phyloP scores from a whole-genome alignment of 2,888 invertebrate species.

The Lasioglossum zephyrum region DNA sequence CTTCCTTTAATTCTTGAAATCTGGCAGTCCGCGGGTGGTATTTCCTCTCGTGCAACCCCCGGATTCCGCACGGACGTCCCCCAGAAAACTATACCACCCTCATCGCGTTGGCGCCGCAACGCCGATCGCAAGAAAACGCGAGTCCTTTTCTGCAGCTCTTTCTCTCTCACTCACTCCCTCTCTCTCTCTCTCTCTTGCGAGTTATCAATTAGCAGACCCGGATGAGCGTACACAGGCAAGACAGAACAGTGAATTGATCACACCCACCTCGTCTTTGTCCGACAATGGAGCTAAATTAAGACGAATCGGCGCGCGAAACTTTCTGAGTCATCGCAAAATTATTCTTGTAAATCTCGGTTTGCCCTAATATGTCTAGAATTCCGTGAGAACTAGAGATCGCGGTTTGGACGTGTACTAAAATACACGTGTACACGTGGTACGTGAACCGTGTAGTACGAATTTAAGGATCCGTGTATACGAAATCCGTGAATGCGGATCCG shows the following conservation, averaged over 20 bases:
- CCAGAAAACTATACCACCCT: constrained; percentile 40
- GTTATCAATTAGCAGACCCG: constrained; percentile 69
- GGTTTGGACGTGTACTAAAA: too few species aligned
- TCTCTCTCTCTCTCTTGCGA: constrained; percentile 30
- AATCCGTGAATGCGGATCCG: too few species aligned
- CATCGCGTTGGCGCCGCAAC: constrained; percentile 61
- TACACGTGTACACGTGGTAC: too few species aligned
- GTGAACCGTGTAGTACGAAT: too few species aligned
- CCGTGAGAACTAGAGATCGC: neutral
- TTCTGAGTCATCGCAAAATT: constrained; percentile 11
- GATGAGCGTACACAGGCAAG: neutral
- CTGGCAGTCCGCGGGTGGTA: constrained; percentile 65
- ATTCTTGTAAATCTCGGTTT: constrained; percentile 1
- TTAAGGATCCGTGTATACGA: too few species aligned
- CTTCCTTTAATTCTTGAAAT: constrained; percentile 74
- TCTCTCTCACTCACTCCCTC: neutral
- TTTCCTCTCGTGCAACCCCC: constrained; percentile 46
- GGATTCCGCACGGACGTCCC: constrained; percentile 21
- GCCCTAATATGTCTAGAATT: neutral
- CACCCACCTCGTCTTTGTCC: constrained; percentile 12
- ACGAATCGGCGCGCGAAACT: neutral
- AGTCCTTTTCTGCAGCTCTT: constrained; percentile 29
- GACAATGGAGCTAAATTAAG: constrained; percentile 10
- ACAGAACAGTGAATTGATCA: constrained; percentile 31
- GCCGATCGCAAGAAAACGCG: constrained; percentile 61